Evolutionary conservation across 1,140 invertebrate species (phyloP), one percentile per base, ranked within the genome.

Genomic region (Conus betulinus): DNA sequence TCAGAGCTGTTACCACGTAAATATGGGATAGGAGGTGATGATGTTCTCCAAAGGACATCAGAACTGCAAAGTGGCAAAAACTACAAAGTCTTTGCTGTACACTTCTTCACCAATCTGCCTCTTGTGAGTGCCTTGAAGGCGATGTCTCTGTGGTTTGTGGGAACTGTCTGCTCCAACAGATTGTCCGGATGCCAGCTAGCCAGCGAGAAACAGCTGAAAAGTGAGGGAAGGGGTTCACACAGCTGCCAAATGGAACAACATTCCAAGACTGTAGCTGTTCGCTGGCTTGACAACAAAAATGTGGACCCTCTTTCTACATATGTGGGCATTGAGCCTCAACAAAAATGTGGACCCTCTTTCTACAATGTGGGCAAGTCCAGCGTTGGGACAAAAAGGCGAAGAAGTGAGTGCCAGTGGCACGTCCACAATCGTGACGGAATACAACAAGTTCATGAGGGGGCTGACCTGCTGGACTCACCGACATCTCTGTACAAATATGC

Each of bases 371-470:
- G n/a, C n/a, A 53, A 82, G 87, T 83, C 39, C 53, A 51, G 23
- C 76, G 92, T 89, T 92, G 86, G 87, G 87, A 90, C 71, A 91
- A 90, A 87, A 89, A 85, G 81, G 71, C 89, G 25, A 94, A 93
- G 84, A 51, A 78, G 87, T 94, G 94, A 86, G 88, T 95, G 5
- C 76, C 91, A 63, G 89, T 95, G 27, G 52, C 89, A 87, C 85
- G 93, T 85, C 95, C 95, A 85, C 93, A 74, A 91, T 94, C 60
- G 88, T 95, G 5, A 92, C 92, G 84, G 71, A 91, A 60, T 95
- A 95, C 91, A 95, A 95, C 89, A 89, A 91, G 81, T 93, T 89
- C 84, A 95, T 95, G 94, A 94, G 94, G 15, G 95, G 95, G 27
- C 93, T 95, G 95, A 95, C 87, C 89, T 93, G 20, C 82, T 89